These are phyloP conservation scores for Saguinus midas DNA, from an alignment of 2,113 vertebrate species.

Conservation along the genomic window DNA sequence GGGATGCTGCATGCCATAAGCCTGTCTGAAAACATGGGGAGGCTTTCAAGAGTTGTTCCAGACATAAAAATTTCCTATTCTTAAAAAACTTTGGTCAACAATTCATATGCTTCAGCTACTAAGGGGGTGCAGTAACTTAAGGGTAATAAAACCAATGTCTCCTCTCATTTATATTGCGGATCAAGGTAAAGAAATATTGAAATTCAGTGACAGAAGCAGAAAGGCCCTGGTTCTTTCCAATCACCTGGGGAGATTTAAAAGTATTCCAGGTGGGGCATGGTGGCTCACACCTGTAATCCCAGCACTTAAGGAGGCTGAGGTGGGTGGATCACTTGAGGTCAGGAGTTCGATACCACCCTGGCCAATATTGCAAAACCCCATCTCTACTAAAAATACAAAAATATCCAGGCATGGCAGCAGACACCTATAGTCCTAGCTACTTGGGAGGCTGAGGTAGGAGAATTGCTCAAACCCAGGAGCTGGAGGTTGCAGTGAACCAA, in stretches of 20 bases:
- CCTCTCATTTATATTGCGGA: background rate
- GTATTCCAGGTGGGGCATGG: background rate
- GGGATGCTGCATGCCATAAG: background rate
- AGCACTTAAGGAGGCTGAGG: no score
- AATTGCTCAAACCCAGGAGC: no score
- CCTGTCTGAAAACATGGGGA: background rate
- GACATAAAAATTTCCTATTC: background rate
- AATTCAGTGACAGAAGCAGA: background rate
- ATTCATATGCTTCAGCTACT: background rate
- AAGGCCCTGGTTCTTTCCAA: background rate
- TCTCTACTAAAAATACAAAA: no score
- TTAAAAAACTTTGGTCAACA: background rate
- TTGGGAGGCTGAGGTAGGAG: no score
- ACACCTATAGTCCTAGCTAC: no score
- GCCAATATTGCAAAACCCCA: no score
- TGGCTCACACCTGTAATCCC: no score
- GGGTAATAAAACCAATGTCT: background rate
- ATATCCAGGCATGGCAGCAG: no score
- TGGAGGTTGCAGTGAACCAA: no score
- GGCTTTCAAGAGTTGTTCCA: background rate
- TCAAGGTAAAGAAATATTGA: background rate
- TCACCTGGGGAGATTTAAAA: background rate
- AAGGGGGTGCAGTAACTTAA: no score
- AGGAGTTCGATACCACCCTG: no score
- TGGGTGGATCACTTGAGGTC: no score